Percentiles rank a stretch among this genome's conserved stretches.
phyloP scores from a whole-genome alignment of 2,797 vertebrate species.

The Siniperca obscura region DNA sequence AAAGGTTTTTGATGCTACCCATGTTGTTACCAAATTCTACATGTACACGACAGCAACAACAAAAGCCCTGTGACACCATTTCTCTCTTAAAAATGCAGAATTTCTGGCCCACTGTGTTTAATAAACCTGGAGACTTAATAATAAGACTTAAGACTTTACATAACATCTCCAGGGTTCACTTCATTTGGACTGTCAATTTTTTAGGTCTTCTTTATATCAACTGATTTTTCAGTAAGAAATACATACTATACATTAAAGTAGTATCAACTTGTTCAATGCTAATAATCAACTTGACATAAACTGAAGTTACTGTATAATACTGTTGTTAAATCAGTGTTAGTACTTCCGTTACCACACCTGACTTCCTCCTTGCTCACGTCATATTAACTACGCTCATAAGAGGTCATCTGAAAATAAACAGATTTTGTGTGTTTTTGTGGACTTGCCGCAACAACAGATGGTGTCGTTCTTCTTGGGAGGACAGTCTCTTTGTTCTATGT shows the following conservation, averaged over 20 bases:
- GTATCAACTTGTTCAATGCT: neutral
- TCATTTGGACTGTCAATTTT: neutral
- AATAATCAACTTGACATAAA: neutral
- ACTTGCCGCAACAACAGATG: neutral
- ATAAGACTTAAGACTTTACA: neutral
- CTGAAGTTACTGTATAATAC: neutral
- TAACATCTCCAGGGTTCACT: neutral
- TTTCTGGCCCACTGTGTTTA: neutral
- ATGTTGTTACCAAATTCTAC: neutral
- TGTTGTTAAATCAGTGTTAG: neutral
- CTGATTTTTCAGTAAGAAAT: neutral
- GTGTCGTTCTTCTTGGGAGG: neutral
- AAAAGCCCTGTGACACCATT: neutral
- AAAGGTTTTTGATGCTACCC: constrained; percentile 7
- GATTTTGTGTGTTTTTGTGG: too few relatives aligned
- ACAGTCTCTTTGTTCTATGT: too few relatives aligned
- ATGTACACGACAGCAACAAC: neutral
- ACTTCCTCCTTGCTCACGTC: neutral
- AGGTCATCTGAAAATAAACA: neutral
- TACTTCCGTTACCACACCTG: too few relatives aligned
- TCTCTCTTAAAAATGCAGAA: neutral
- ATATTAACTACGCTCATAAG: neutral
- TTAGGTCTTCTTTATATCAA: neutral
- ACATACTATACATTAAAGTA: neutral
- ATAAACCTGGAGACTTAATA: neutral